Conservation (phyloP, 2,113 vertebrate species). For the Petromus typicus region DNA sequence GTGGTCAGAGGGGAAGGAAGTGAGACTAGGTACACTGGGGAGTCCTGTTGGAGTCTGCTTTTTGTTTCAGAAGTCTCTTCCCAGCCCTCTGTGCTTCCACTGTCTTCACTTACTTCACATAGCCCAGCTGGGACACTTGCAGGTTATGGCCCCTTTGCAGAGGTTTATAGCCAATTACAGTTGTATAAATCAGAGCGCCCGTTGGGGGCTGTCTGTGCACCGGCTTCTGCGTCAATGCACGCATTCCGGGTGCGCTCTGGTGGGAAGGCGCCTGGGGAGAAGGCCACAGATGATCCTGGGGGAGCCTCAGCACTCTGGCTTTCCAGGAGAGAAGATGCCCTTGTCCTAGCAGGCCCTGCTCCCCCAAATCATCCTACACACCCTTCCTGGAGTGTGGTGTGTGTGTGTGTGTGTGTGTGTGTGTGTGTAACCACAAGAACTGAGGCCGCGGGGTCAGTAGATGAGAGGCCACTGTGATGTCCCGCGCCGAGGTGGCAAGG, state of each 20-base stretch:
- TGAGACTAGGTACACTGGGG: not conserved
- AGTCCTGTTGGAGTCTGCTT: not conserved
- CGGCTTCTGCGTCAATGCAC: conserved; percentile 82
- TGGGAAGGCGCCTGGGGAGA: not conserved
- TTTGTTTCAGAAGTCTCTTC: not conserved
- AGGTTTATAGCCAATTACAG: conserved; percentile 88
- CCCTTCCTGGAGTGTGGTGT: not conserved
- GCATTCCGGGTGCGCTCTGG: conserved; percentile 31
- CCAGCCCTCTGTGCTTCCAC: conserved; percentile 21
- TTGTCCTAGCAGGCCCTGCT: not conserved
- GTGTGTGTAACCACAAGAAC: not conserved
- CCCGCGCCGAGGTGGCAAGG: conserved; percentile 73
- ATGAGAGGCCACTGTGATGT: conserved; percentile 76
- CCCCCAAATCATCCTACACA: not conserved
- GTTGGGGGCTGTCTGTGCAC: conserved; percentile 77
- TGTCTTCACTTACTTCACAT: not conserved
- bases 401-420: not conserved
- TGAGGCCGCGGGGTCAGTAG: conserved; percentile 73
- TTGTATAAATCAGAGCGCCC: conserved; percentile 83
- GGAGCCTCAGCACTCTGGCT: not conserved
- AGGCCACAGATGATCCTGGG: not conserved
- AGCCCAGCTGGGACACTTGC: not conserved
- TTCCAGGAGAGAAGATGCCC: not conserved
- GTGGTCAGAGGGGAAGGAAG: not conserved
- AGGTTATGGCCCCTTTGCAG: conserved; percentile 82